Conservation (phyloP, 2,797 vertebrate species). For the Sternotherus odoratus region DNA sequence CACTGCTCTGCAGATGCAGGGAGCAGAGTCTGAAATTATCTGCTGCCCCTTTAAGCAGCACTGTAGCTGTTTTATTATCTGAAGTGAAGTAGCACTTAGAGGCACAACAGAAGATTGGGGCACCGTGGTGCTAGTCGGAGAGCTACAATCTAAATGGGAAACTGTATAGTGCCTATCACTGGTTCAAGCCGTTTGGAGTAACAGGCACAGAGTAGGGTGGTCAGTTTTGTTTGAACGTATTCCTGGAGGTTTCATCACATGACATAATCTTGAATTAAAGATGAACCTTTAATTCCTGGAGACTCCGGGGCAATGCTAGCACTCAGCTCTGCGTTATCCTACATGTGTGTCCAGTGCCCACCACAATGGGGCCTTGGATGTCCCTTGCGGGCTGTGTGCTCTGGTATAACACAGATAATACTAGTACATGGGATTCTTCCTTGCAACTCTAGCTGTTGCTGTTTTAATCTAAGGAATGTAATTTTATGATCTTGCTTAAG, state of each 20-base stretch:
- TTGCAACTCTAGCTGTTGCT: neutral
- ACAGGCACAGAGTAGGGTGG: no score
- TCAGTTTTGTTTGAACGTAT: no score
- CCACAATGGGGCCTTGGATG: neutral
- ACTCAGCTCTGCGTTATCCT: neutral
- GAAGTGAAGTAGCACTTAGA: neutral
- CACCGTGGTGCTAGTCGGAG: neutral
- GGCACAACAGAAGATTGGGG: neutral
- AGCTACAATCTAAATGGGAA: neutral
- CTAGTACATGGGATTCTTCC: neutral
- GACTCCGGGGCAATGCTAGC: no score
- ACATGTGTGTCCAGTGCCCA: neutral
- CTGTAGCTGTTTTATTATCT: neutral
- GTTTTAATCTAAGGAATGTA: neutral
- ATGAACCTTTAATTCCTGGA: no score
- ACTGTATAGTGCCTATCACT: neutral
- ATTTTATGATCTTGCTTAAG: neutral
- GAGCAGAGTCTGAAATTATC: neutral
- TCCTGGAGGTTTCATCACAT: no score
- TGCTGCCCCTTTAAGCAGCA: neutral
- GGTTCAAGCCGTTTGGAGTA: no score
- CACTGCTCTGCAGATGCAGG: neutral
- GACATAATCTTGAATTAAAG: no score
- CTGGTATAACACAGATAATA: neutral
- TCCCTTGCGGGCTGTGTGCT: neutral